Evolutionary conservation across 2,888 invertebrate species (phyloP).

Genomic region (Hoplodrina ambigua): DNA sequence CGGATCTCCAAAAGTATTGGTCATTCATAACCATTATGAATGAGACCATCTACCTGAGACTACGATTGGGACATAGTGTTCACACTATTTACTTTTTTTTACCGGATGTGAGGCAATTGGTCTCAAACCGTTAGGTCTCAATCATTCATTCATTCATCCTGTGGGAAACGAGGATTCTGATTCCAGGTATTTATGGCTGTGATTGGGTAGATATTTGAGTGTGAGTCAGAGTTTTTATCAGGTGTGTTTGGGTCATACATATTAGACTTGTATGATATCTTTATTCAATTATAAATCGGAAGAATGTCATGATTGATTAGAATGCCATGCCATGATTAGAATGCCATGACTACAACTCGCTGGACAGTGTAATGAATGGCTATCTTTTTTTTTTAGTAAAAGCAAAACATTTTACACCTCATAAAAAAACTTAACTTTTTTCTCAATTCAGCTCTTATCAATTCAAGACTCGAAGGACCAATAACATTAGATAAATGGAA

Average conservation of each 20-base stretch:
- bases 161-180: slow-evolving; percentile 59
- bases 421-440: too few relatives aligned
- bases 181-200: slow-evolving; percentile 54
- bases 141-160: slow-evolving; percentile 65
- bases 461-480: too few relatives aligned
- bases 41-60: slow-evolving; percentile 81
- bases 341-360: too few relatives aligned
- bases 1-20: slow-evolving; percentile 69
- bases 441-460: too few relatives aligned
- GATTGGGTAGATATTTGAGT: slow-evolving; percentile 9
- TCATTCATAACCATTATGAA: slow-evolving; percentile 85
- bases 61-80: slow-evolving; percentile 72
- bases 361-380: too few relatives aligned
- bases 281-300: too few relatives aligned
- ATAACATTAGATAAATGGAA: too few relatives aligned
- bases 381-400: too few relatives aligned
- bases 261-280: background rate
- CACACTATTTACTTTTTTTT: slow-evolving; percentile 76
- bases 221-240: slow-evolving; percentile 9
- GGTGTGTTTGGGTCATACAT: background rate
- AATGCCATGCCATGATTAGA: too few relatives aligned
- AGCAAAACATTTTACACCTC: too few relatives aligned
- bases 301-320: too few relatives aligned
- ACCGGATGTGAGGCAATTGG: slow-evolving; percentile 86
- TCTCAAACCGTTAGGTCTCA: slow-evolving; percentile 81